Conservation (phyloP, 2,888 invertebrate species). For the Epinotia bilunana region DNA sequence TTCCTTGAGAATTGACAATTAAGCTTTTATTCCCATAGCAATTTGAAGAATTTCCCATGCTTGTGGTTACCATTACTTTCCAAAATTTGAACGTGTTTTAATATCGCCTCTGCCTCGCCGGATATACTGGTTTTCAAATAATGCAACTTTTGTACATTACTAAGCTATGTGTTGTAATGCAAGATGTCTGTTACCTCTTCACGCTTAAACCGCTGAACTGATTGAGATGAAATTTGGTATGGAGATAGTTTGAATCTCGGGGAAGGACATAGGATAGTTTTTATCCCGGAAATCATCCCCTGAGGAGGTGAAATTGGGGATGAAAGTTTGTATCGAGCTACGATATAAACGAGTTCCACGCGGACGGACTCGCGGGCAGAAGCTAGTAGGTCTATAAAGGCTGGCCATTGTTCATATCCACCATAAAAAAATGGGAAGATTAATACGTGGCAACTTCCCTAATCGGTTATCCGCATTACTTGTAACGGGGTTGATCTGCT, state of each 20-base stretch:
- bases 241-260: no score
- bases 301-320: no score
- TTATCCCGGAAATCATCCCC: no score
- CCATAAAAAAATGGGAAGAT: conserved; percentile 19
- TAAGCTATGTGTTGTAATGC: conserved; percentile 37
- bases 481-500: conserved; percentile 6
- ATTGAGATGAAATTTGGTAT: no score
- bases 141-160: conserved; percentile 44
- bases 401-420: conserved; percentile 32
- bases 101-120: conserved; percentile 47
- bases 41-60: conserved; percentile 45
- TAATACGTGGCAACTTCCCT: conserved; percentile 20
- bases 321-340: no score
- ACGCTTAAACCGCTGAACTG: no score
- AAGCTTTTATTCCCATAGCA: conserved; percentile 48
- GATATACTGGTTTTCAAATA: conserved; percentile 34
- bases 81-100: conserved; percentile 43
- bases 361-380: no score
- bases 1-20: conserved; percentile 47
- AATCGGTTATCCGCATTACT: conserved; percentile 14
- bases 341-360: no score
- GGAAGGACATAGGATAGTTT: no score
- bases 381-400: conserved; percentile 36
- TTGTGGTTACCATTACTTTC: conserved; percentile 46
- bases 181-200: no score